Evolutionary conservation across 2,888 invertebrate species (phyloP), one percentile per base, ranked within the genome.

Genomic region (Netelia fuscicornis): DNA sequence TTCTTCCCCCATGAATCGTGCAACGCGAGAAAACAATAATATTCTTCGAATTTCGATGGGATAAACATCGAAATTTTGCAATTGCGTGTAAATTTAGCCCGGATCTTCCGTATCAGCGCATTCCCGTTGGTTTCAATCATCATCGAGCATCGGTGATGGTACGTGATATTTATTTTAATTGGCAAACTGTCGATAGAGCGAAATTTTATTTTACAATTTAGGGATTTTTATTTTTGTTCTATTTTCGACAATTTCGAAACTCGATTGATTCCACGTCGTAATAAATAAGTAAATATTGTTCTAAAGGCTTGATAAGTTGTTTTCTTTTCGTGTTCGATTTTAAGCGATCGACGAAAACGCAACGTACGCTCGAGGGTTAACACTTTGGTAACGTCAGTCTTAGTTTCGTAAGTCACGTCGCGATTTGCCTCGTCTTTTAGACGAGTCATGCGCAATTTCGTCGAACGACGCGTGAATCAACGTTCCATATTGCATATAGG

Each of bases 381-480:
- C 10, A 54, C 8, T 54, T 64, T 65, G 52, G 48, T 48, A 1
- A 37, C 64, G 30, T 5, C 44, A 65, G 17, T 42, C 8, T 13
- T 42, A 20, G 11, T 37, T 23, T 65, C 65, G 67, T 64, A 64
- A 30, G 56, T 5, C 62, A 44, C 20, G n/a, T 10, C 13, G 23
- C 60, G 13, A 48, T 44, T 56, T 81, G 1, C 13, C 37, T 20
- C 37, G 0, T 23, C 17, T 65, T 17, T 58, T 71, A 54, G 48
- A 25, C 17, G 25, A 65, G 71, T 65, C 42, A 48, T 60, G 44
- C 62, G 65, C n/a, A 2, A 70, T 81, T 72, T 48, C 37, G 44
- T 23, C 9, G 81, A 67, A 81, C 68, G 81, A 67, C 58, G 52
- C 54, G 20, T 65, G 64, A 78, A 56, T 78, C 30, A 30, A 30